Conservation (phyloP, 2,113 vertebrate species). For the Conger conger region DNA sequence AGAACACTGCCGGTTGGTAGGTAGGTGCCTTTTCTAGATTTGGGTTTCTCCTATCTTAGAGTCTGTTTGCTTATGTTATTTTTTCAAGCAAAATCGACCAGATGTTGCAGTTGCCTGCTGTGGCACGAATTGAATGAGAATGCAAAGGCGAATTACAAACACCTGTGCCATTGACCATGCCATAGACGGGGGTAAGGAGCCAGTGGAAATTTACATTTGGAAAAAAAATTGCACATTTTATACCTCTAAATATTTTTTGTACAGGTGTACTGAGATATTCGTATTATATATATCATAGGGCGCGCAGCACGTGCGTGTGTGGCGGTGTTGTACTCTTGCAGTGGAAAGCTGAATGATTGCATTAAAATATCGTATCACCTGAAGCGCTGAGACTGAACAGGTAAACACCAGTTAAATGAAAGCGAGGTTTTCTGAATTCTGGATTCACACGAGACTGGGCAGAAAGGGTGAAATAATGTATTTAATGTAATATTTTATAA, state of each 20-base stretch:
- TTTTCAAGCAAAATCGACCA: background rate
- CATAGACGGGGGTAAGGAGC: background rate
- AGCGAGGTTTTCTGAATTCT: background rate
- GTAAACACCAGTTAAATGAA: conserved; percentile 6
- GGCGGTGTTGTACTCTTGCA: conserved; percentile 24
- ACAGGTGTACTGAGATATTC: background rate
- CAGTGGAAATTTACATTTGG: no score
- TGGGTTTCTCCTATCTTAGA: background rate
- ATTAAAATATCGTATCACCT: conserved; percentile 17
- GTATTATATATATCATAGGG: background rate
- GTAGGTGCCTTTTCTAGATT: conserved; percentile 23
- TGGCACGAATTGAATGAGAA: background rate
- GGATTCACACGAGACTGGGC: background rate
- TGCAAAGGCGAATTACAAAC: background rate
- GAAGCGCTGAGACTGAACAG: conserved; percentile 5
- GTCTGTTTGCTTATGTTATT: background rate
- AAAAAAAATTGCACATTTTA: background rate
- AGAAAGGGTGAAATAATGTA: background rate
- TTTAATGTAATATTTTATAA: background rate
- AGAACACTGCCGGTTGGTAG: conserved; percentile 22
- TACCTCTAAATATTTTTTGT: background rate
- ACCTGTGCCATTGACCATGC: background rate
- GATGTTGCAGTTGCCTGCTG: background rate
- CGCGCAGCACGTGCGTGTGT: conserved; percentile 11
- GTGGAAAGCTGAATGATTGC: conserved; percentile 6